Conservation (phyloP, 2,113 vertebrate species). For the Pimephales promelas region DNA sequence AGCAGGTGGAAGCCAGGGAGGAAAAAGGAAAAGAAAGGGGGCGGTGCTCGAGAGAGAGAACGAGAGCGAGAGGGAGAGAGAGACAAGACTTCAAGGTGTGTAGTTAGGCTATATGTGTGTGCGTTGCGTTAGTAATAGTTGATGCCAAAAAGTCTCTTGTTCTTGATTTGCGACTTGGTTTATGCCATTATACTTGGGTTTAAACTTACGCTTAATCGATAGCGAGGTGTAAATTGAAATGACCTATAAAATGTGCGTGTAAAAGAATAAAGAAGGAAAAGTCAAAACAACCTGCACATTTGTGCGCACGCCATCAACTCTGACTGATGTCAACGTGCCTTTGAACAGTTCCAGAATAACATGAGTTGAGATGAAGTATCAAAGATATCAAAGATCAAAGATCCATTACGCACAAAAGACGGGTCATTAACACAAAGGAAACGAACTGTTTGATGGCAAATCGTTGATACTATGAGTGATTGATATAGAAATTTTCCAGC, state of each 20-base stretch:
- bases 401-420: constrained; percentile 32
- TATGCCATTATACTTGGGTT: background rate
- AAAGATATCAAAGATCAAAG: constrained; percentile 77
- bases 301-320: constrained; percentile 77
- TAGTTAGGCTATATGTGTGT: constrained; percentile 1
- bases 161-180: constrained; percentile 20
- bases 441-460: constrained; percentile 44
- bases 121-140: background rate
- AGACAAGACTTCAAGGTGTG: constrained; percentile 37
- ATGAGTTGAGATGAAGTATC: constrained; percentile 74
- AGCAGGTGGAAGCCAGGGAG: constrained; percentile 59
- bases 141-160: background rate
- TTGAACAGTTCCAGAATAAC: constrained; percentile 77
- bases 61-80: constrained; percentile 34
- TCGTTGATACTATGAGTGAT: constrained; percentile 54
- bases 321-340: constrained; percentile 74
- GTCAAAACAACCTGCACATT: constrained; percentile 66
- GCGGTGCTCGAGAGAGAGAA: constrained; percentile 47
- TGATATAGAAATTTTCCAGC: constrained; percentile 45
- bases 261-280: constrained; percentile 5
- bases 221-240: constrained; percentile 69
- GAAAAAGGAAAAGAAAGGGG: constrained; percentile 45
- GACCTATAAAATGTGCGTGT: background rate
- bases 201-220: background rate
- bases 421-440: constrained; percentile 41